These are phyloP conservation scores for Salmo trutta DNA, from an alignment of 2,797 vertebrate species.

Conservation along the genomic window DNA sequence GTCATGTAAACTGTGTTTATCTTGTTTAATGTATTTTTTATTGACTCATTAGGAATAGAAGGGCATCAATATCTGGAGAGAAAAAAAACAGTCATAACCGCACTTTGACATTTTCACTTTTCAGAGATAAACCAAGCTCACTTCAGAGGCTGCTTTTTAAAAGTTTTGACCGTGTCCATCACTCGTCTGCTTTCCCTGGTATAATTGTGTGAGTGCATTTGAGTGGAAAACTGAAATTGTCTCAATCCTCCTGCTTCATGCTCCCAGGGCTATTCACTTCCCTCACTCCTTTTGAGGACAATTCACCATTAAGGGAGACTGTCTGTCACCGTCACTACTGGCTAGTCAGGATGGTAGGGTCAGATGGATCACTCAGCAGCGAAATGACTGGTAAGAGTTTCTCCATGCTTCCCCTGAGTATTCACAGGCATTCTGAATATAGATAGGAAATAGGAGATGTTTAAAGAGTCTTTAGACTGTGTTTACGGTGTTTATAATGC, in stretches of 20 bases:
- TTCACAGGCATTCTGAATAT: conserved; percentile 18
- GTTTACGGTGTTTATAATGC: not conserved
- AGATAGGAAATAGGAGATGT: conserved; percentile 19
- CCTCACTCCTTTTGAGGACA: conserved; percentile 53
- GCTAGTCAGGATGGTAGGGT: not conserved
- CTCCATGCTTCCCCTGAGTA: not conserved
- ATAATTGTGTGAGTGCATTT: conserved; percentile 66
- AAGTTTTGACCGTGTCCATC: conserved; percentile 58
- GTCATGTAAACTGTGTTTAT: not conserved
- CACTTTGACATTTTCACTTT: conserved; percentile 67
- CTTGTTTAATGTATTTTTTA: conserved; percentile 9
- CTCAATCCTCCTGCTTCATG: conserved; percentile 48
- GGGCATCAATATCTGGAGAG: conserved; percentile 57
- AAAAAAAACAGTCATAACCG: conserved; percentile 43
- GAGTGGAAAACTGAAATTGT: conserved; percentile 70
- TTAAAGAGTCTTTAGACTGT: not conserved
- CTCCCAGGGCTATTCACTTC: conserved; percentile 64
- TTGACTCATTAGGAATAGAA: conserved; percentile 34
- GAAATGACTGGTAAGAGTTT: not conserved
- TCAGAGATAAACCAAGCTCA: conserved; percentile 56
- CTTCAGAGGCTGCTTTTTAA: conserved; percentile 46
- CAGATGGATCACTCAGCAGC: conserved; percentile 15
- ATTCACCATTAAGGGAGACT: conserved; percentile 54
- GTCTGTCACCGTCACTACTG: not conserved
- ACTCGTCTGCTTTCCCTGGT: conserved; percentile 45